Base-by-base conservation (phyloP, 2,113 vertebrate species). In the Malurus elegans region DNA sequence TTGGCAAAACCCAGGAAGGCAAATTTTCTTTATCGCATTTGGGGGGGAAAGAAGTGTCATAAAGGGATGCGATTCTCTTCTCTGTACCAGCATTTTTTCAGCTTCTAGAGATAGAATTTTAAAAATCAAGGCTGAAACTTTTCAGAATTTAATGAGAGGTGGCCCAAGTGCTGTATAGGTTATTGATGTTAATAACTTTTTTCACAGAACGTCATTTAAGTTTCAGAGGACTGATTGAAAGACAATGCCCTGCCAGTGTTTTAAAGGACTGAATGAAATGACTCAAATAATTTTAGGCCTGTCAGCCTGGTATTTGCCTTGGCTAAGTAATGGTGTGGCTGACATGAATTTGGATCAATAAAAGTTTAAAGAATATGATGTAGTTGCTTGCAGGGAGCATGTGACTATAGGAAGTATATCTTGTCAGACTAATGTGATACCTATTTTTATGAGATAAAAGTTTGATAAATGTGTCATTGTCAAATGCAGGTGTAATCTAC, bases 271-370 rank as follows among this genome's bases (percentile, higher is more conserved):
- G 71, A 88, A 69, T 34, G 73, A 79, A 57, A 91, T 47, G 19
- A 90, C 57, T 85, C 26, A 18, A 86, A 66, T 91, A 87, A 92
- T 93, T 95, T 82, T 60, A 66, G 36, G 14, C 42, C 44, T 95
- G 81, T 93, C 81, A 92, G 70, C 42, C 25, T 88, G 44, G 38
- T 80, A 60, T 94, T 93, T 94, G 54, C 62, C 48, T 91, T 93
- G 75, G 79, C 79, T 38, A 38, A 85, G 54, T 88, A 88, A 83
- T 86, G 42, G 47, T 14, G 4, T 79, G 62, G 58, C 79, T 90
- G 82, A 86, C 62, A 23, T 31, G 69, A 89, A 53, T 89, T 91
- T 91, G 69, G 67, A 76, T 86, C 86, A 70, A 21, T 73, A 61
- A 86, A 61, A 73, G 40, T 75, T 95, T 94, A 82, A 88, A 90